These are phyloP conservation scores for Liparis tanakae DNA, from an alignment of 2,797 vertebrate genomes.

Conservation along the genomic window DNA sequence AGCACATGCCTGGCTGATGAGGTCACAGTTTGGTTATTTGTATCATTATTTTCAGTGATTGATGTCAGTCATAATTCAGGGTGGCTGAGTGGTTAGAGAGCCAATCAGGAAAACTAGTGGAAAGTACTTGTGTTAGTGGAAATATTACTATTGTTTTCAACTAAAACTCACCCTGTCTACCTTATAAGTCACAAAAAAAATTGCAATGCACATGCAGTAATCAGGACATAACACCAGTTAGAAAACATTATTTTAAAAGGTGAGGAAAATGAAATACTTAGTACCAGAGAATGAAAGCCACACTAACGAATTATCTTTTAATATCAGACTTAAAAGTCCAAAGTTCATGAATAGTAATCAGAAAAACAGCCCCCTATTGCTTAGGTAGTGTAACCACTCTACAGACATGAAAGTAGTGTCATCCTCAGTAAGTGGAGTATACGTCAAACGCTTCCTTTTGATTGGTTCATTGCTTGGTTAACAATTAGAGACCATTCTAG, in stretches of 20 bases:
- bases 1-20: slow-evolving; percentile 20
- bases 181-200: no score
- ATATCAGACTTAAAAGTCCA: not conserved
- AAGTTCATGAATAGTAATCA: not conserved
- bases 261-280: not conserved
- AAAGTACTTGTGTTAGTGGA: not conserved
- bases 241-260: not conserved
- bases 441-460: not conserved
- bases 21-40: slow-evolving; percentile 33
- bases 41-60: slow-evolving; percentile 30
- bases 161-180: no score
- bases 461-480: not conserved
- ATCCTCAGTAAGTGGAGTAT: not conserved
- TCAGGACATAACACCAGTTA: not conserved
- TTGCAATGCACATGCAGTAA: not conserved
- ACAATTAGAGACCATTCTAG: not conserved
- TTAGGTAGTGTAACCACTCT: not conserved
- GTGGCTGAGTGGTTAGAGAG: slow-evolving; percentile 9
- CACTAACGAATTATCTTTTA: not conserved
- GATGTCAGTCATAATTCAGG: slow-evolving; percentile 2
- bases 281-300: not conserved
- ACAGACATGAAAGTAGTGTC: not conserved
- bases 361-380: no score
- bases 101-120: not conserved
- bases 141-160: no score